phyloP scores from a whole-genome alignment of 2,888 invertebrate genomes.

The Acholoe squamosa region DNA sequence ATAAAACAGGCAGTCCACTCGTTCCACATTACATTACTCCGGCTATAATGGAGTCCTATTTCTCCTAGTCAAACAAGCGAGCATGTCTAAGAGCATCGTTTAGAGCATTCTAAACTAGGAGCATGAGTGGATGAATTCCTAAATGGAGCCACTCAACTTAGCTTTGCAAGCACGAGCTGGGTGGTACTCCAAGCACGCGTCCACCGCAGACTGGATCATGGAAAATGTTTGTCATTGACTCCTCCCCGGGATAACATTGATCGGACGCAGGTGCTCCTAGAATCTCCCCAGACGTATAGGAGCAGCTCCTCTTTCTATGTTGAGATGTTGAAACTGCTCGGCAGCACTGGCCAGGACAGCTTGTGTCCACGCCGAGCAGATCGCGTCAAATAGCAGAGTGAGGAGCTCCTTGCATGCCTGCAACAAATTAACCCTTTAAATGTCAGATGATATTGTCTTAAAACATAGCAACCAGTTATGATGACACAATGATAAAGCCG shows the following conservation, averaged over 20 bases:
- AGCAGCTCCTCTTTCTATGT: not conserved
- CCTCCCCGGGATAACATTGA: conserved; percentile 7
- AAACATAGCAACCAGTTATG: no score
- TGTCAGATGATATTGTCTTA: no score
- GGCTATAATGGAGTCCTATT: not conserved
- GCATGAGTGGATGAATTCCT: not conserved
- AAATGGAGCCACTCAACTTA: not conserved
- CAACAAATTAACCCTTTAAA: no score
- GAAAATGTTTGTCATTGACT: not conserved
- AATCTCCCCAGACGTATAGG: not conserved
- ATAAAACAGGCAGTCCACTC: not conserved
- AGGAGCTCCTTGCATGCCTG: not conserved
- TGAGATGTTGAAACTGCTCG: not conserved
- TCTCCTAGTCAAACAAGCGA: not conserved
- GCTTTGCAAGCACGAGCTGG: not conserved
- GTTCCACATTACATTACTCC: not conserved
- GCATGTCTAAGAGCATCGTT: conserved; percentile 1
- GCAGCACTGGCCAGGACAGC: not conserved
- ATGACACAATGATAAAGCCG: no score
- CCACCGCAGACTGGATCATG: not conserved
- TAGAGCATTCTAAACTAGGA: not conserved
- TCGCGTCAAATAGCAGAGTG: not conserved
- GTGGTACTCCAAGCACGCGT: not conserved
- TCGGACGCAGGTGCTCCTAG: not conserved
- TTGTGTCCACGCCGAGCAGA: not conserved